These are phyloP conservation scores for Phymastichus coffea DNA, from an alignment of 1,140 invertebrate species.

Conservation along the genomic window DNA sequence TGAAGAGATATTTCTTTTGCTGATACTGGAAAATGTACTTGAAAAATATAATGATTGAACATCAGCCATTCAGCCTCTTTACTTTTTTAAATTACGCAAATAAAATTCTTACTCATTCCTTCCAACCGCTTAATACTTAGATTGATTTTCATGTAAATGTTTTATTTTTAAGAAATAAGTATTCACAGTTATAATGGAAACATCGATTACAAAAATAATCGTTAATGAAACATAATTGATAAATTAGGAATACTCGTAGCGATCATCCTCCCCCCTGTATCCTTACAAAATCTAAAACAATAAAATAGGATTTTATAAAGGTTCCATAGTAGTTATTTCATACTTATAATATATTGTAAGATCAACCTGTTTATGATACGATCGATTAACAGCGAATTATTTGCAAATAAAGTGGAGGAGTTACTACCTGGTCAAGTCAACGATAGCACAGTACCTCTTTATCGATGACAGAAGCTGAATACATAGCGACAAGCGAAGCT, in stretches of 20 bases:
- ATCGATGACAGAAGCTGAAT: no score
- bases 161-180: constrained; percentile 72
- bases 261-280: constrained; percentile 79
- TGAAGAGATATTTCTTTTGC: constrained; percentile 63
- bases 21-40: no score
- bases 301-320: no score
- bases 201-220: constrained; percentile 69
- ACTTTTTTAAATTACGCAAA: no score
- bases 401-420: constrained; percentile 66
- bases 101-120: constrained; percentile 81
- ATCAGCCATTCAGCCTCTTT: no score
- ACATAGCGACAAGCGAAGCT: no score
- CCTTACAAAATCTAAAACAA: constrained; percentile 72
- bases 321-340: background rate
- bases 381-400: constrained; percentile 70
- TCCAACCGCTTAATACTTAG: constrained; percentile 84
- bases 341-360: background rate
- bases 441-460: constrained; percentile 60
- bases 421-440: constrained; percentile 59
- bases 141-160: constrained; percentile 81
- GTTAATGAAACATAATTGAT: constrained; percentile 72
- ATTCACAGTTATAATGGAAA: constrained; percentile 69
- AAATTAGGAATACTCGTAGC: constrained; percentile 79
- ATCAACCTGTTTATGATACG: constrained; percentile 68
- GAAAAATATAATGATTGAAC: no score